These are phyloP conservation scores for Forbesichthys agassizii DNA, from an alignment of 2,113 vertebrate genomes.

Conservation along the genomic window DNA sequence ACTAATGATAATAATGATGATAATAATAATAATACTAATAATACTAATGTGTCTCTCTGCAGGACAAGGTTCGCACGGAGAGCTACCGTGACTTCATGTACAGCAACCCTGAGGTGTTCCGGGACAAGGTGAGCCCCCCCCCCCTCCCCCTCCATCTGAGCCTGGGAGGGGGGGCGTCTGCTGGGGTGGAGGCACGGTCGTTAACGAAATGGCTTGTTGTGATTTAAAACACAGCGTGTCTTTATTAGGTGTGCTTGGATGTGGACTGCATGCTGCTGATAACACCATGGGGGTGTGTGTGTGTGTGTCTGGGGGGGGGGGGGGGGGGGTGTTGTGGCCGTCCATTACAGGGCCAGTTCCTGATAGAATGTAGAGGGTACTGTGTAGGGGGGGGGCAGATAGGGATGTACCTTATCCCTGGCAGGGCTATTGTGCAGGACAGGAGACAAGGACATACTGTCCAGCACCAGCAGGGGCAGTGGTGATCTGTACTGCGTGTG, in stretches of 20 bases:
- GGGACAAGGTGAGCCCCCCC: constrained; percentile 89
- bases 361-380: constrained; percentile 44
- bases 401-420: no score
- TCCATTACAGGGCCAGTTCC: constrained; percentile 73
- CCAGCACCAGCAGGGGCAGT: no score
- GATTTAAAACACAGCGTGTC: constrained; percentile 71
- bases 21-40: no score
- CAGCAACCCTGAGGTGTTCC: constrained; percentile 88
- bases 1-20: no score
- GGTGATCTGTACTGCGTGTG: no score
- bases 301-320: no score
- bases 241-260: constrained; percentile 70
- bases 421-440: constrained; percentile 17
- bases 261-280: constrained; percentile 80
- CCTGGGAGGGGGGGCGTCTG: constrained; percentile 5
- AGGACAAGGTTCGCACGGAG: constrained; percentile 95
- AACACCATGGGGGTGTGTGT: no score
- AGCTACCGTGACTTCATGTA: constrained; percentile 95
- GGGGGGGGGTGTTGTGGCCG: constrained; percentile 55
- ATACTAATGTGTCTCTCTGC: neutral
- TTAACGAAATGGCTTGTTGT: constrained; percentile 49
- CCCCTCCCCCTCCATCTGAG: neutral
- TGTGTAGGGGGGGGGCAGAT: constrained; percentile 68
- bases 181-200: constrained; percentile 8
- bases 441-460: neutral